Conservation (phyloP, 2,113 vertebrate genomes). For the Gasterosteus nipponicus region DNA sequence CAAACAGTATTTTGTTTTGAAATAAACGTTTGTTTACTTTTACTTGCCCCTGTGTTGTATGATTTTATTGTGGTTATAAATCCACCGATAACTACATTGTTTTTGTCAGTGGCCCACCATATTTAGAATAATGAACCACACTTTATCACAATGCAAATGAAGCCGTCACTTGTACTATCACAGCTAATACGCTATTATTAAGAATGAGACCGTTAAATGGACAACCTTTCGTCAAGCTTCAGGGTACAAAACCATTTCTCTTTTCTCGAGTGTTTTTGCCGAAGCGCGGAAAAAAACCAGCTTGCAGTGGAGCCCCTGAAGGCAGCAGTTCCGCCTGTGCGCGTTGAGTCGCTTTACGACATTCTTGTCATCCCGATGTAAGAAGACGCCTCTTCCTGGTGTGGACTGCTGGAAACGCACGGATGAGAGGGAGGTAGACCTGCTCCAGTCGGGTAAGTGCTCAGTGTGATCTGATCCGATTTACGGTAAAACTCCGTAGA, state of each 20-base stretch:
- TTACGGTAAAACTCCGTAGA: neutral
- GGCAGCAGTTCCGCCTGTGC: constrained; percentile 17
- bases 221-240: no score
- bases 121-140: neutral
- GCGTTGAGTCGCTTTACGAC: constrained; percentile 43
- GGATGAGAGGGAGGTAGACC: neutral
- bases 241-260: no score
- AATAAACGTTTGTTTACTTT: neutral
- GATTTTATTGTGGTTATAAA: neutral
- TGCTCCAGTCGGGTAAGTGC: neutral
- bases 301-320: constrained; percentile 20
- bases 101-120: neutral
- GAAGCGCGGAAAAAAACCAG: constrained; percentile 35
- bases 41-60: neutral
- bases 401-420: constrained; percentile 15
- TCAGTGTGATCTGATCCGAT: neutral
- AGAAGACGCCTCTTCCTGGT: constrained; percentile 78
- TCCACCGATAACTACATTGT: neutral
- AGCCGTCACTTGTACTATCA: neutral
- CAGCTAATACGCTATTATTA: no score
- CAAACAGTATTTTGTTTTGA: neutral
- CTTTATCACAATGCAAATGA: neutral
- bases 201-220: no score
- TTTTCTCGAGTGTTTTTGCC: no score
- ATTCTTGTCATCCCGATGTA: constrained; percentile 52